Percentiles rank a stretch among this genome's conserved stretches.
These are phyloP conservation scores for Gymnopithys bicolor DNA, from an alignment of 2,797 vertebrate species.

Conservation along the genomic window DNA sequence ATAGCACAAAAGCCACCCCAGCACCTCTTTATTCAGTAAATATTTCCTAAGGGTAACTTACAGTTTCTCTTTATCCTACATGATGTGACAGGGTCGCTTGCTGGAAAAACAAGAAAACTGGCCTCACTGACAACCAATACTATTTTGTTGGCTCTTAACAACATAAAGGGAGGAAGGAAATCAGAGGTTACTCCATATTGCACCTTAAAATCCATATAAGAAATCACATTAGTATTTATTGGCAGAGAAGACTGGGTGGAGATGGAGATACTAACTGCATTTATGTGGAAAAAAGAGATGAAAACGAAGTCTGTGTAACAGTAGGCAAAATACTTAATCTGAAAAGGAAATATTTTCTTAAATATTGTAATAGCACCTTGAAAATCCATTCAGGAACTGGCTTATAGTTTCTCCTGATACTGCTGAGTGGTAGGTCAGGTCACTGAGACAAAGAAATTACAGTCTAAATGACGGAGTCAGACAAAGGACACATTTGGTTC, in stretches of 20 bases:
- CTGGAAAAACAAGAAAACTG: not conserved
- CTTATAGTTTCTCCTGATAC: not conserved
- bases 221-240: not conserved
- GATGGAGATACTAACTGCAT: not conserved
- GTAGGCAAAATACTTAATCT: slow-evolving; percentile 9
- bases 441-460: not conserved
- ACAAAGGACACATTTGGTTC: not conserved
- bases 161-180: not conserved
- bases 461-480: not conserved
- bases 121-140: not conserved
- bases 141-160: not conserved
- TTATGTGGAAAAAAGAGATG: slow-evolving; percentile 2
- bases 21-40: not conserved
- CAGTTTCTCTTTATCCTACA: not conserved
- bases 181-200: not conserved
- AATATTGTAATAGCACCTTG: not conserved
- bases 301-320: not conserved
- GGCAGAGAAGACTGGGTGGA: not conserved
- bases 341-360: slow-evolving; percentile 41
- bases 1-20: not conserved
- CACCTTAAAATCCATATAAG: not conserved
- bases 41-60: not conserved
- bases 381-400: slow-evolving; percentile 28
- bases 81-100: not conserved
- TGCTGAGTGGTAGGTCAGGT: not conserved